A percentile compares a stretch with the other conserved stretches of the same genome.
These are phyloP conservation scores for Trichogramma dendrolimi DNA, from an alignment of 2,888 invertebrate genomes.

Conservation along the genomic window DNA sequence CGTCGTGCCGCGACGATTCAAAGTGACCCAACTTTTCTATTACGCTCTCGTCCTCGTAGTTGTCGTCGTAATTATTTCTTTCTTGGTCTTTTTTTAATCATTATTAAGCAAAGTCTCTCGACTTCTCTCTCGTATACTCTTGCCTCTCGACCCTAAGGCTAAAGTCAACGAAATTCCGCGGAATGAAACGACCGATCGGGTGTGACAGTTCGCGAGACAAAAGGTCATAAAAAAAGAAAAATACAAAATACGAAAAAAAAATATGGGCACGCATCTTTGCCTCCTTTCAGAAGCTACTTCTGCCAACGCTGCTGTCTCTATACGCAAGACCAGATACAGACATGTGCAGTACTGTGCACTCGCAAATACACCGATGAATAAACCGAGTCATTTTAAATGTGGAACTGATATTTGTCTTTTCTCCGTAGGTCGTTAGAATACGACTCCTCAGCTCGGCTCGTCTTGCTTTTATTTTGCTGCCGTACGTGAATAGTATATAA, in stretches of 20 bases:
- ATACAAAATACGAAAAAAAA: constrained; percentile 29
- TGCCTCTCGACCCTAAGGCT: constrained; percentile 6
- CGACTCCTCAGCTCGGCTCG: constrained; percentile 22
- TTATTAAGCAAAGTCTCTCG: too few species aligned
- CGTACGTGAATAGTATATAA: neutral
- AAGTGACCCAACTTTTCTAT: constrained; percentile 29
- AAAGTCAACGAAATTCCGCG: constrained; percentile 25
- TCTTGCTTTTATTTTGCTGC: neutral
- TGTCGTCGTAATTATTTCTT: constrained; percentile 26
- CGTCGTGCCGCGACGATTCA: constrained; percentile 10
- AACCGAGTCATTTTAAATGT: constrained; percentile 51
- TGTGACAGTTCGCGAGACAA: constrained; percentile 25
- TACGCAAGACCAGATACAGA: constrained; percentile 35
- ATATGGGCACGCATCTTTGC: constrained; percentile 16
- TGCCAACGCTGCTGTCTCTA: constrained; percentile 18
- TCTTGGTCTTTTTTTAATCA: neutral
- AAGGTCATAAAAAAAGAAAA: constrained; percentile 24
- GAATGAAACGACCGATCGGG: constrained; percentile 28
- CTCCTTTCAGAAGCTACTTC: constrained; percentile 8
- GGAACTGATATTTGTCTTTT: constrained; percentile 49
- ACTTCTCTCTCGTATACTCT: neutral
- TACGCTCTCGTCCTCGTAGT: constrained; percentile 4
- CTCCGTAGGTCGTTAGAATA: constrained; percentile 38
- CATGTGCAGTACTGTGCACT: constrained; percentile 39
- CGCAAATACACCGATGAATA: constrained; percentile 52